Percentiles rank a stretch among this genome's conserved stretches.
These are phyloP conservation scores for Plusia festucae DNA, from an alignment of 2,888 invertebrate species.

Conservation along the genomic window DNA sequence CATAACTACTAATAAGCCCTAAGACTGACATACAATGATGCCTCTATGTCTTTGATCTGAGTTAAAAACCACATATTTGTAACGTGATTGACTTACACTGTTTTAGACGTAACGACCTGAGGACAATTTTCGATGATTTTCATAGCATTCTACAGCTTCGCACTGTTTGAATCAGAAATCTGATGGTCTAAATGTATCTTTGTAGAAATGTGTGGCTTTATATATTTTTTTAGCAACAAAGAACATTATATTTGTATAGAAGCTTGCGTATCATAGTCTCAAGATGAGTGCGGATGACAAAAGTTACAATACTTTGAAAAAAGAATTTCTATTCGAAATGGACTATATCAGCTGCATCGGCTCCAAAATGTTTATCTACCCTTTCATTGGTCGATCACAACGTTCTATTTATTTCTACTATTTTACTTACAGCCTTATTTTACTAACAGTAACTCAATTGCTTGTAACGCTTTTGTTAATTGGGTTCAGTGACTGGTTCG, in stretches of 20 bases:
- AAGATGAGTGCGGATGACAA: slow-evolving; percentile 49
- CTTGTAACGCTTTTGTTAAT: slow-evolving; percentile 67
- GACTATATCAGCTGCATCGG: slow-evolving; percentile 68
- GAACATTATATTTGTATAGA: slow-evolving; percentile 2
- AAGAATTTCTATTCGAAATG: slow-evolving; percentile 67
- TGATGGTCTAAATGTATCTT: slow-evolving; percentile 27
- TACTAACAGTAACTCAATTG: slow-evolving; percentile 71
- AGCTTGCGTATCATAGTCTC: not conserved
- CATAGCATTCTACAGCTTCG: not conserved
- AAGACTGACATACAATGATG: not conserved
- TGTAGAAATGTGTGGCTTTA: slow-evolving; percentile 8
- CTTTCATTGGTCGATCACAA: slow-evolving; percentile 70
- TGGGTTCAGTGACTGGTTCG: slow-evolving; percentile 71
- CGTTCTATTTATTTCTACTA: slow-evolving; percentile 60
- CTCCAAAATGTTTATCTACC: slow-evolving; percentile 71
- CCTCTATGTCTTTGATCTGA: slow-evolving; percentile 50
- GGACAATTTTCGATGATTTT: not conserved
- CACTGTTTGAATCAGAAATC: slow-evolving; percentile 8
- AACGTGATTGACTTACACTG: slow-evolving; percentile 19
- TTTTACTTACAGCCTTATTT: slow-evolving; percentile 59
- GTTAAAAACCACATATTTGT: slow-evolving; percentile 28
- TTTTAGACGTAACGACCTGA: slow-evolving; percentile 39
- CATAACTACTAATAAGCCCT: slow-evolving; percentile 13
- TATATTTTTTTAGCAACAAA: not conserved
- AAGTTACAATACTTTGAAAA: slow-evolving; percentile 56